phyloP scores from a whole-genome alignment of 2,888 invertebrate genomes.

The Dolomedes plantarius region DNA sequence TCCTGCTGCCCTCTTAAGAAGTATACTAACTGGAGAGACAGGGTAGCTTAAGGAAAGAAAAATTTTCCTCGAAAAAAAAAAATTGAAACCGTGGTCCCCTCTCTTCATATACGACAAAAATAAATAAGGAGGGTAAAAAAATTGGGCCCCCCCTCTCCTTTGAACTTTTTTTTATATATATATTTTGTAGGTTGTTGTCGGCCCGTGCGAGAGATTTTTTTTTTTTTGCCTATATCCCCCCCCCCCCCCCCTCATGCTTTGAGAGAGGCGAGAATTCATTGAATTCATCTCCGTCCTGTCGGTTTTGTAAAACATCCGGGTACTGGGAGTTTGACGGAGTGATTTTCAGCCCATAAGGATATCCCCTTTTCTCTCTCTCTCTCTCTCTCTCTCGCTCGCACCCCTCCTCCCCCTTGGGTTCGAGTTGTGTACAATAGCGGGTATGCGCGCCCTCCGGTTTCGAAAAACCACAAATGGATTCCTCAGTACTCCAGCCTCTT shows the following conservation, averaged over 20 bases:
- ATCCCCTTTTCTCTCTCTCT: constrained; percentile 20
- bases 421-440: constrained; percentile 5
- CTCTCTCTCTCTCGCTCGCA: neutral
- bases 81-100: constrained; percentile 18
- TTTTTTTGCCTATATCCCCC: neutral
- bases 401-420: neutral
- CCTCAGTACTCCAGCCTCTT: constrained; percentile 10
- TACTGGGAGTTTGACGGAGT: constrained; percentile 52
- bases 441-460: constrained; percentile 35
- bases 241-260: constrained; percentile 22
- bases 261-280: constrained; percentile 67
- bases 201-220: constrained; percentile 24
- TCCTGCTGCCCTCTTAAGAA: constrained; percentile 35
- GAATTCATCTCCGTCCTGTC: constrained; percentile 64
- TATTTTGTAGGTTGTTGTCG: constrained; percentile 63
- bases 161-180: constrained; percentile 57
- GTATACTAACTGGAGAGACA: constrained; percentile 65
- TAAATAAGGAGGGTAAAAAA: constrained; percentile 32
- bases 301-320: constrained; percentile 69
- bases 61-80: constrained; percentile 25
- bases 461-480: constrained; percentile 68
- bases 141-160: constrained; percentile 35
- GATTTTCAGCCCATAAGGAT: constrained; percentile 68
- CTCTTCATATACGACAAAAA: constrained; percentile 64
- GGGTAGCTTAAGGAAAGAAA: constrained; percentile 19